Evolutionary conservation across 1,140 invertebrate species (phyloP), one percentile per base, ranked within the genome.

Genomic region (Nautilus pompilius): DNA sequence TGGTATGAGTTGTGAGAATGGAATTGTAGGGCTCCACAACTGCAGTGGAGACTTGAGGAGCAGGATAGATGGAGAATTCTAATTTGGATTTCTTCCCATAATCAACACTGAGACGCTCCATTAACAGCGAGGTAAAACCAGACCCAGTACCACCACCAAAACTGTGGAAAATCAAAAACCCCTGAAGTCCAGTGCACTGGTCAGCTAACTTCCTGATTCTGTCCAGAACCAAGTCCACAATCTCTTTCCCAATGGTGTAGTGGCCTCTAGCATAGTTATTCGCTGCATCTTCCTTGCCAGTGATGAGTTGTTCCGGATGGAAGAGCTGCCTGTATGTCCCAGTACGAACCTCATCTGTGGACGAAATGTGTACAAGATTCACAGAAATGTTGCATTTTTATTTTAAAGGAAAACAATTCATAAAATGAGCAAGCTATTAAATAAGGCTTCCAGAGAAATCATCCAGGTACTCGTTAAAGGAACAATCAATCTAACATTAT

Each of bases 61-160:
- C 92, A 28, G 93, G 93, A 78, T 94, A 94, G 68, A 94, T 90
- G 67, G 91, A 88, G 80, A 94, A 94, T 81, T 94, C 91, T 28
- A 94, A 85, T 81, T 94, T 93, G 41, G 90, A 91, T 78, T 93
- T 94, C 84, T 93, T 93, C 45, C 92, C 92, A 79, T 93, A 94
- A 72, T 94, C 92, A 2, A 93, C 91, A 22, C 90, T 91, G 20
- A 94, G 86, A 65, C 91, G 85, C 83, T 94, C 92, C 92, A 95
- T 93, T 49, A 94, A 85, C 55, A 94, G 83, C 0, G 92, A 93
- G 13, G 91, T 91, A 82, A 94, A 94, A 10, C 92, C 92, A n/a
- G 91, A 93, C 10, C 92, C 92, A 28, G 72, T 70, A 32, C 75
- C 74, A 29, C 71, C 82, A 45, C 77, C 81, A 63, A 83, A 81